Conservation (phyloP, 2,113 vertebrate genomes). For the Odontophorus gujanensis region DNA sequence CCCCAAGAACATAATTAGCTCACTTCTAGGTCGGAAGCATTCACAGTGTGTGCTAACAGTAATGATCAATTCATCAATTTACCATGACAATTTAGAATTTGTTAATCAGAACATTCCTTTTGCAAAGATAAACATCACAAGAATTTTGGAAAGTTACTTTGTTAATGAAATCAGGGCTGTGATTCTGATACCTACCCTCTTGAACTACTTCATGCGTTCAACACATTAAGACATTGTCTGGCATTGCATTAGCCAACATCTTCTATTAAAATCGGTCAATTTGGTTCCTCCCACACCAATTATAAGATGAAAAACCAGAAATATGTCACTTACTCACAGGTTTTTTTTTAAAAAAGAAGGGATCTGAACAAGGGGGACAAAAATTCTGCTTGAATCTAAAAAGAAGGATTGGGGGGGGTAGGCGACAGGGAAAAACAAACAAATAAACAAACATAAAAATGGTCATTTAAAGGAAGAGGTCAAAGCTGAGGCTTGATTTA, state of each 20-base stretch:
- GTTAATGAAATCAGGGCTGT: not conserved
- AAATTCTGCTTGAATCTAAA: not conserved
- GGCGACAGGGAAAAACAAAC: not conserved
- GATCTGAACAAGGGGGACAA: not conserved
- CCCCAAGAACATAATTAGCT: not conserved
- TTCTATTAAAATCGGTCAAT: constrained; percentile 13
- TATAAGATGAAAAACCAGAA: constrained; percentile 7
- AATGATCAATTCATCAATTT: not conserved
- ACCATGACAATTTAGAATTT: not conserved
- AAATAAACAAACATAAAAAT: not conserved
- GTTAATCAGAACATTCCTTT: not conserved
- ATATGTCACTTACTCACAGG: not conserved
- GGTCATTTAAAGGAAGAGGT: not conserved
- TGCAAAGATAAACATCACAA: not conserved
- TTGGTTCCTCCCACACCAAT: constrained; percentile 17
- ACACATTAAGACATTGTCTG: not conserved
- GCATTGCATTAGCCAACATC: not conserved
- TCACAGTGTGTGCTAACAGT: not conserved
- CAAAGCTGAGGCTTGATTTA: not conserved
- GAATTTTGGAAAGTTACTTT: not conserved
- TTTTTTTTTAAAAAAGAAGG: not conserved
- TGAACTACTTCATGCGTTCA: not conserved
- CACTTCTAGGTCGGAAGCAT: not conserved
- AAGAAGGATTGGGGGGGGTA: too few relatives aligned
- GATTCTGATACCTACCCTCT: constrained; percentile 10